Percentiles rank a stretch among this genome's conserved stretches.
Evolutionary conservation across 1,140 invertebrate genomes (phyloP).

Genomic region (Hylyphantes graminicola): DNA sequence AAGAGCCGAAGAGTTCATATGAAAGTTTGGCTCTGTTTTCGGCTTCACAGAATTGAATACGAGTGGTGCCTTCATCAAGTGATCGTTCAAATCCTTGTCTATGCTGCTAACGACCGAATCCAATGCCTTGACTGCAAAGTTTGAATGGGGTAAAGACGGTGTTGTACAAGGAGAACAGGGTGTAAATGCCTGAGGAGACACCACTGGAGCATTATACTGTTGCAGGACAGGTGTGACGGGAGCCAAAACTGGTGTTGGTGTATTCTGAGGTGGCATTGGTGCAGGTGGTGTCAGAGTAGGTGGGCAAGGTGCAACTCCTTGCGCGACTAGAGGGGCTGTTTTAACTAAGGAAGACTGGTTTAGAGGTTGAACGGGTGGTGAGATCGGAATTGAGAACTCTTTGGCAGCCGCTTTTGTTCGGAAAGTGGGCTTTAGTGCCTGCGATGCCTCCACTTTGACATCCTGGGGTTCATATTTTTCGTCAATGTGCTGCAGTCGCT

Average conservation of each 20-base stretch:
- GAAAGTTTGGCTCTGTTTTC: slow-evolving; percentile 31
- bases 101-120: neutral
- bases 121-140: slow-evolving; percentile 3
- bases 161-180: slow-evolving; percentile 42
- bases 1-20: slow-evolving; percentile 35
- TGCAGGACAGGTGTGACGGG: slow-evolving; percentile 31
- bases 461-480: slow-evolving; percentile 85
- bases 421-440: slow-evolving; percentile 62
- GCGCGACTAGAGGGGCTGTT: slow-evolving; percentile 25
- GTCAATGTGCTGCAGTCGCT: slow-evolving; percentile 87
- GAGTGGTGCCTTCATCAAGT: neutral
- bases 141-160: neutral
- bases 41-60: slow-evolving; percentile 46
- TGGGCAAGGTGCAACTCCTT: slow-evolving; percentile 1
- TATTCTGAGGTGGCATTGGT: slow-evolving; percentile 12
- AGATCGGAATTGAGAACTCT: slow-evolving; percentile 64
- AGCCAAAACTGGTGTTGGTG: slow-evolving; percentile 29
- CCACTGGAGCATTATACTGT: slow-evolving; percentile 21
- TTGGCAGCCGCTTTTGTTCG: slow-evolving; percentile 68
- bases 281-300: slow-evolving; percentile 18
- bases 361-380: slow-evolving; percentile 25
- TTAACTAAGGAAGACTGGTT: slow-evolving; percentile 45
- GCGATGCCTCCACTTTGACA: slow-evolving; percentile 47
- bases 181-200: slow-evolving; percentile 28
- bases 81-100: slow-evolving; percentile 29